Evolutionary conservation across 2,797 vertebrate species (phyloP).

Genomic region (Chelmon rostratus): DNA sequence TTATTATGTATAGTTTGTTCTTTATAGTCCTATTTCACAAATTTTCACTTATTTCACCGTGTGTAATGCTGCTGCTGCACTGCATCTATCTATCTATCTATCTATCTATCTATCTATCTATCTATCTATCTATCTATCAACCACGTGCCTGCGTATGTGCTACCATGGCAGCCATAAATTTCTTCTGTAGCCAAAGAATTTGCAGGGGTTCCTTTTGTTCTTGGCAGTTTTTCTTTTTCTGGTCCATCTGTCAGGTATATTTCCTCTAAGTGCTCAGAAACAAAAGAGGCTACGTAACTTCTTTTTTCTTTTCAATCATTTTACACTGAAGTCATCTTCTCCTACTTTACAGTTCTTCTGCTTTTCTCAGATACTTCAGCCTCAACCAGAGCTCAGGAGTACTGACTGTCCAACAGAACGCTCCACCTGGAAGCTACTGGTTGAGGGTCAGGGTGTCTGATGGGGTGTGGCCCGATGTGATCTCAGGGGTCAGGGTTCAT

Average conservation of each 20-base stretch:
- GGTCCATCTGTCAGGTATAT: slow-evolving; percentile 20
- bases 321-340: slow-evolving; percentile 10
- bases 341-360: slow-evolving; percentile 38
- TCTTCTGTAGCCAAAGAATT: slow-evolving; percentile 30
- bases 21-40: too few species aligned
- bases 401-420: slow-evolving; percentile 85
- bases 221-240: slow-evolving; percentile 3
- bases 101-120: too few species aligned
- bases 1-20: too few species aligned
- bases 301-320: slow-evolving; percentile 22
- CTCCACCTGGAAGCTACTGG: slow-evolving; percentile 88
- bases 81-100: too few species aligned
- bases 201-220: neutral
- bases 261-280: slow-evolving; percentile 13
- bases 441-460: slow-evolving; percentile 91
- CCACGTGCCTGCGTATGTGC: too few species aligned
- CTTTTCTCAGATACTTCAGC: slow-evolving; percentile 87
- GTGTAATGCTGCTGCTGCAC: too few species aligned
- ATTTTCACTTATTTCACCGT: too few species aligned
- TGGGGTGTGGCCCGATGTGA: slow-evolving; percentile 91
- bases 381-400: slow-evolving; percentile 90
- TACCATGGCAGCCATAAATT: slow-evolving; percentile 76
- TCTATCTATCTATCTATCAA: too few species aligned
- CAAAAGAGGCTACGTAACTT: slow-evolving; percentile 50
- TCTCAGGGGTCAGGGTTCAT: slow-evolving; percentile 89